phyloP scores from a whole-genome alignment of 1,140 invertebrate genomes.

The Bombus confusus region DNA sequence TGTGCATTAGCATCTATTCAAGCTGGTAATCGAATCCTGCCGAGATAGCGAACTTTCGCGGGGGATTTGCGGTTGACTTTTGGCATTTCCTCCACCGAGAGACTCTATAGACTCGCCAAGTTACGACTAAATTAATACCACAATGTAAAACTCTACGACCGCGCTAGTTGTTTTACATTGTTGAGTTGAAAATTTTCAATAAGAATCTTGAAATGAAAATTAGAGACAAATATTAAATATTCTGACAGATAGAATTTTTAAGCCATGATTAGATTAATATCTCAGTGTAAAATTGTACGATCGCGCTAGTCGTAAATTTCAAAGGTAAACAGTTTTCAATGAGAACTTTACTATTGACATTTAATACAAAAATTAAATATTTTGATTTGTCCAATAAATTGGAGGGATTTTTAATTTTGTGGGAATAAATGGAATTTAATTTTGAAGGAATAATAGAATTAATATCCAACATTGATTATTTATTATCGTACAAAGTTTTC shows the following conservation, averaged over 20 bases:
- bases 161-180: not conserved
- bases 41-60: constrained; percentile 79
- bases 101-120: not conserved
- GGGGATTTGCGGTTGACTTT: constrained; percentile 81
- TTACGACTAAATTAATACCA: not conserved
- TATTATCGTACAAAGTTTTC: too few relatives aligned
- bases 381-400: not conserved
- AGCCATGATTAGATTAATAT: not conserved
- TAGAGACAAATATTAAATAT: not conserved
- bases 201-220: not conserved
- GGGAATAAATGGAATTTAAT: too few relatives aligned
- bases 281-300: not conserved
- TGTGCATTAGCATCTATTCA: constrained; percentile 83
- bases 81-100: constrained; percentile 25
- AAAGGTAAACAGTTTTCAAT: not conserved
- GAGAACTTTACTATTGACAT: not conserved
- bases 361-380: not conserved
- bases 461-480: too few relatives aligned
- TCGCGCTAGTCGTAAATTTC: not conserved
- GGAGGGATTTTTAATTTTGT: too few relatives aligned
- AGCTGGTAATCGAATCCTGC: constrained; percentile 80
- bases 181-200: not conserved
- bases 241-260: not conserved
- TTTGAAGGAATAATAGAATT: too few relatives aligned
- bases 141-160: not conserved